These are phyloP conservation scores for Pogonomyrmex californicus DNA, from an alignment of 1,140 invertebrate genomes.

Conservation along the genomic window DNA sequence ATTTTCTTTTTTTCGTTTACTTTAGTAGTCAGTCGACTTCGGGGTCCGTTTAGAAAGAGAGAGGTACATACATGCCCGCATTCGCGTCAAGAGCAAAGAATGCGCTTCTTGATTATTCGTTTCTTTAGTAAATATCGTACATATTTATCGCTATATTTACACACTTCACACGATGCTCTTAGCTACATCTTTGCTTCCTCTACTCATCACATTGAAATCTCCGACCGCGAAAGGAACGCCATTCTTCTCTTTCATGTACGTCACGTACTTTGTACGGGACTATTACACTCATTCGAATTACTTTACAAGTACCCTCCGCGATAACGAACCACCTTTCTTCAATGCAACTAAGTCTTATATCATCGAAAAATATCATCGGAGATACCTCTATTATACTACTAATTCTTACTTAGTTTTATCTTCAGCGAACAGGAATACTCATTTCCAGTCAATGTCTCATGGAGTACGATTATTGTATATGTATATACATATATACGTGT, in stretches of 20 bases:
- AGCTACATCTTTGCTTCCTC: constrained; percentile 28
- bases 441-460: constrained; percentile 82
- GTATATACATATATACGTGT: constrained; percentile 29
- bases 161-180: constrained; percentile 66
- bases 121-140: constrained; percentile 52
- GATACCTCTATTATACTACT: constrained; percentile 84
- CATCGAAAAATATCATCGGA: constrained; percentile 84
- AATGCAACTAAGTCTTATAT: constrained; percentile 81
- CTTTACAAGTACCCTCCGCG: constrained; percentile 79
- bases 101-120: constrained; percentile 31
- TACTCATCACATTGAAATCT: constrained; percentile 25
- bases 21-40: constrained; percentile 54
- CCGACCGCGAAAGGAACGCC: constrained; percentile 16
- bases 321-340: constrained; percentile 48
- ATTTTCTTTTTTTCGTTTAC: constrained; percentile 50
- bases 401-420: constrained; percentile 79
- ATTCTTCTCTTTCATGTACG: neutral
- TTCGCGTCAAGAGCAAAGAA: constrained; percentile 48
- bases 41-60: constrained; percentile 60
- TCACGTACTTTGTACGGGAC: neutral
- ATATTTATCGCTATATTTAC: constrained; percentile 68
- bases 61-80: constrained; percentile 54
- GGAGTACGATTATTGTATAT: constrained; percentile 75
- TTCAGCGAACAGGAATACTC: constrained; percentile 84
- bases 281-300: constrained; percentile 71